phyloP scores from a whole-genome alignment of 2,888 invertebrate species.

The Bugulina stolonifera region DNA sequence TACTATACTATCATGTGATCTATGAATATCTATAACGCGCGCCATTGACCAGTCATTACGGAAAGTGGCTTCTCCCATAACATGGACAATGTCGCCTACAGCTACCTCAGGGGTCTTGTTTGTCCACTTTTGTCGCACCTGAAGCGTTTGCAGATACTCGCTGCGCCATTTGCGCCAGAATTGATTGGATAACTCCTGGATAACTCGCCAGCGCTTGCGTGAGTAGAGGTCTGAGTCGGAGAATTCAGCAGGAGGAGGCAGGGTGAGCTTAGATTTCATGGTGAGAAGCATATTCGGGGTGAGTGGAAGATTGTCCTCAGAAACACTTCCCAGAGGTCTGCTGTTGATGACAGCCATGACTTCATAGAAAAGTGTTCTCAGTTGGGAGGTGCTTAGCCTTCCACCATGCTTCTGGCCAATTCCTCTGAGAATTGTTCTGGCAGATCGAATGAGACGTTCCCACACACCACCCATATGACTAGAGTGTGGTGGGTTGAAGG shows the following conservation, averaged over 20 bases:
- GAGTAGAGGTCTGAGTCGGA: conserved; percentile 1
- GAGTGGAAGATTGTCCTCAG: not conserved
- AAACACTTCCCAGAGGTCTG: conserved; percentile 6
- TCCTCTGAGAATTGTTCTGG: conserved; percentile 2
- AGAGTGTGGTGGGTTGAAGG: conserved; percentile 1
- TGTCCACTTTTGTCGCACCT: conserved; percentile 17
- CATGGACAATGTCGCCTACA: conserved; percentile 21
- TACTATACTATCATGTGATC: conserved; percentile 9
- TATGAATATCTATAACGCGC: not conserved
- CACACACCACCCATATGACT: not conserved
- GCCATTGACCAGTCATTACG: conserved; percentile 17
- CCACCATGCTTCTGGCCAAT: not conserved
- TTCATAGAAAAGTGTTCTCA: conserved; percentile 13
- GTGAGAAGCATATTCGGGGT: not conserved
- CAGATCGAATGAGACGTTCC: conserved; percentile 5
- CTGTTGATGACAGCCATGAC: conserved; percentile 20
- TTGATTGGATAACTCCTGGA: conserved; percentile 1
- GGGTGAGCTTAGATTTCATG: not conserved
- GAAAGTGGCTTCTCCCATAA: not conserved
- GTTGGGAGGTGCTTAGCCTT: conserved; percentile 3
- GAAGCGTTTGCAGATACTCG: conserved; percentile 9
- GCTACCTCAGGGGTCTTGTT: conserved; percentile 5
- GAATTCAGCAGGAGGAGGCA: not conserved
- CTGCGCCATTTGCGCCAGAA: conserved; percentile 14
- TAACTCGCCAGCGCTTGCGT: conserved; percentile 12